Percentiles rank a stretch among this genome's conserved stretches.
phyloP scores from a whole-genome alignment of 2,888 invertebrate species.

The Scaptomyza tumidula region DNA sequence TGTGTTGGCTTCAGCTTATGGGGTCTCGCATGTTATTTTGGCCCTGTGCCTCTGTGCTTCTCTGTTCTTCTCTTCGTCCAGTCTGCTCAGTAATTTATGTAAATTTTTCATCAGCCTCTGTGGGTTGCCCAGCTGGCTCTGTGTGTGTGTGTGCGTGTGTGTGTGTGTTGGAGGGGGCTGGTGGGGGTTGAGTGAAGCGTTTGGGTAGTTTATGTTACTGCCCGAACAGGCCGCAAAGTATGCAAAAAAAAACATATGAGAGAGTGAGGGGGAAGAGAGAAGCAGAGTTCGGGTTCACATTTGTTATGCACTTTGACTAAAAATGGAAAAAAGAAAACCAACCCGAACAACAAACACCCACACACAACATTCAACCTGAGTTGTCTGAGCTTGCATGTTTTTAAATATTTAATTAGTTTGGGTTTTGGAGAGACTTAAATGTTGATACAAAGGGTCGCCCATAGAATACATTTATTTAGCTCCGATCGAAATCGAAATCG shows the following conservation, averaged over 20 bases:
- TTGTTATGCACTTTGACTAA: conserved; percentile 59
- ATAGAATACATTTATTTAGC: conserved; percentile 15
- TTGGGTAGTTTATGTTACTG: conserved; percentile 39
- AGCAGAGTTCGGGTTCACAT: conserved; percentile 36
- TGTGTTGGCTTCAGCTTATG: conserved; percentile 31
- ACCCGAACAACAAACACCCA: neutral
- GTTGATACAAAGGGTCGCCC: conserved; percentile 40
- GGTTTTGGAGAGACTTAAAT: no score
- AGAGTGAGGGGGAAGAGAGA: conserved; percentile 5
- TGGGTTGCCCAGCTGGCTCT: conserved; percentile 35
- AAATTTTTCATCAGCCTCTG: conserved; percentile 72
- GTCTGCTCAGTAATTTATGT: conserved; percentile 70
- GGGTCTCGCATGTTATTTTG: conserved; percentile 54
- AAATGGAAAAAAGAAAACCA: neutral
- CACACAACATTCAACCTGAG: neutral
- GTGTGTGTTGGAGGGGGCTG: neutral
- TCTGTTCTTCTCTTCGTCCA: conserved; percentile 26
- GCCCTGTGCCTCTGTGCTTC: conserved; percentile 37
- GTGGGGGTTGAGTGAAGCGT: no score
- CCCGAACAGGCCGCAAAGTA: conserved; percentile 50
- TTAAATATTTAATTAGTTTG: conserved; percentile 73
- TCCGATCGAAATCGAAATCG: conserved; percentile 14
- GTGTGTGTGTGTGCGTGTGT: neutral
- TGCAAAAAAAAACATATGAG: conserved; percentile 13
- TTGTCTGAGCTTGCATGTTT: conserved; percentile 54